These are phyloP conservation scores for Callopanchax toddi DNA, from an alignment of 2,113 vertebrate genomes.

Conservation along the genomic window DNA sequence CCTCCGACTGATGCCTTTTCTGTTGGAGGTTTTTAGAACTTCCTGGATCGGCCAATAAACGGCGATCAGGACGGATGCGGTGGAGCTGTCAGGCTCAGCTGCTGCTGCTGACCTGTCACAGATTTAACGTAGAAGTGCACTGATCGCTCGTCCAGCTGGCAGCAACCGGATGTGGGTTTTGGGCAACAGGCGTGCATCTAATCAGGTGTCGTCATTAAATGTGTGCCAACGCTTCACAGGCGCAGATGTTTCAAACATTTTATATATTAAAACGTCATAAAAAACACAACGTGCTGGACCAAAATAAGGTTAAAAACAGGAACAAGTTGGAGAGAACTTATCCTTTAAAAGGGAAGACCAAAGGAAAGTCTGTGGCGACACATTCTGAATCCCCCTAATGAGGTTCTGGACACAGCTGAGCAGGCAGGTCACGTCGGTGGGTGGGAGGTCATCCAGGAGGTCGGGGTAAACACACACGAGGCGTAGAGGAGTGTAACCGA, in stretches of 20 bases:
- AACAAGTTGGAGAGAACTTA: neutral
- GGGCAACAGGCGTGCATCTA: constrained; percentile 17
- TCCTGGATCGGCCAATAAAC: constrained; percentile 35
- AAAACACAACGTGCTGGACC: constrained; percentile 14
- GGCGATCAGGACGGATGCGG: constrained; percentile 17
- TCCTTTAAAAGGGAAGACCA: too few relatives aligned
- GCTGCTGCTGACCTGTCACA: constrained; percentile 7
- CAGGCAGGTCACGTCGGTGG: constrained; percentile 42
- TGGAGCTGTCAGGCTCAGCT: constrained; percentile 11
- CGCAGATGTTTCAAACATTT: constrained; percentile 30
- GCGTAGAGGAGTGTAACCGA: constrained; percentile 37
- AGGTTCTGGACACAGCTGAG: constrained; percentile 63
- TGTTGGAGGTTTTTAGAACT: constrained; percentile 28
- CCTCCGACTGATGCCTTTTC: constrained; percentile 22
- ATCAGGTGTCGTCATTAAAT: constrained; percentile 17
- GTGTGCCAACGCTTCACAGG: constrained; percentile 3
- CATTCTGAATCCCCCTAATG: constrained; percentile 50
- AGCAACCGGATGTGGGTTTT: constrained; percentile 12
- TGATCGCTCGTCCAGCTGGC: constrained; percentile 37
- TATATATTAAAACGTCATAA: constrained; percentile 32
- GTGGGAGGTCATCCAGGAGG: constrained; percentile 48
- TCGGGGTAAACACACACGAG: constrained; percentile 37
- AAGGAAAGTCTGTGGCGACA: constrained; percentile 15
- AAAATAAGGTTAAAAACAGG: too few relatives aligned
- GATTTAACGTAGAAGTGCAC: constrained; percentile 25